Evolutionary conservation across 2,113 vertebrate species (phyloP), one percentile per base, ranked within the genome.

Genomic region (Oenanthe melanoleuca): DNA sequence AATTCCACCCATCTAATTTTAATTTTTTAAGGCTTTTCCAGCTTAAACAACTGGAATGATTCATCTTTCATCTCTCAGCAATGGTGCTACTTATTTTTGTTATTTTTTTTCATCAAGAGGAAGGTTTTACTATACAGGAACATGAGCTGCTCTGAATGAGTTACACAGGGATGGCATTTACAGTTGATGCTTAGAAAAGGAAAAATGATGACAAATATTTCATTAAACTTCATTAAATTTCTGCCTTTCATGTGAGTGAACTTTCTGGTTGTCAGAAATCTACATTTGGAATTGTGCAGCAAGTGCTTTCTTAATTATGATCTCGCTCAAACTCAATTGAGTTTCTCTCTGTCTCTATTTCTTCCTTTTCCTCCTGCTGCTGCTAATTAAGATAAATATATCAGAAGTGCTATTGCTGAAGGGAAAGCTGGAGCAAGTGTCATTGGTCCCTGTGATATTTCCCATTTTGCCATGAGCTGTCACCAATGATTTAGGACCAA

Each of bases 301-400:
- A 4, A 81, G 90, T 13, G 5, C 83, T 81, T 38, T 61, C 84
- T 92, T 95, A 93, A 96, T 97, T 95, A 96, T 91, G 88, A 95
- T 94, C 88, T 92, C 13, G 4, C 92, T 80, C 89, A 72, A 92
- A 92, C 78, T 61, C 92, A 85, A 57, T 80, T 87, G 88, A 88
- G 82, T 95, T 93, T 95, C 56, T 80, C 72, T 79, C 73, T 85
- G 72, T 96, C 92, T 97, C 82, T 47, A 44, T 85, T 94, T 92
- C 82, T 88, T 95, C 57, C 72, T 71, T 84, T 88, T 88, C 69
- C 78, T 91, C 55, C 89, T 80, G 59, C 86, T 96, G 83, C 66
- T 88, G 88, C 77, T 97, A 97, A 97, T 97, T 96, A 97, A 97
- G 95, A 97, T 95, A 95, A 97, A 97, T 95, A 88, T 55, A 56